Conservation (phyloP, 2,113 vertebrate species). For the Empidonax alnorum region DNA sequence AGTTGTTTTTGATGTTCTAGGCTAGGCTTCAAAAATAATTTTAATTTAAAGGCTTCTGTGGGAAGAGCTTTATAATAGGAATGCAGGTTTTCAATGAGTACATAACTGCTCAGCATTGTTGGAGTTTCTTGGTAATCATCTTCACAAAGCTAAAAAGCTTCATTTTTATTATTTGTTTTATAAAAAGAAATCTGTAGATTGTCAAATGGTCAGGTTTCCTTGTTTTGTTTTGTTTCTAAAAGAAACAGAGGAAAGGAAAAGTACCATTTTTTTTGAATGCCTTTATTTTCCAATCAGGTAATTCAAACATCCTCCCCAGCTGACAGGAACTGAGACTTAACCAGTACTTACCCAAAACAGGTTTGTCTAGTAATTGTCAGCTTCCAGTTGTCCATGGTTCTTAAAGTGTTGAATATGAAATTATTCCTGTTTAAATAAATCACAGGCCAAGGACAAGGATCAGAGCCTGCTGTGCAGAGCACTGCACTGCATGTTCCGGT, state of each 20-base stretch:
- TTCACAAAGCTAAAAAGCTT: background rate
- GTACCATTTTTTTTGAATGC: background rate
- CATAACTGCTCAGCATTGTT: background rate
- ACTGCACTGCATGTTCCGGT: background rate
- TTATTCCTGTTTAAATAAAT: background rate
- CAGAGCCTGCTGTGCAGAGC: background rate
- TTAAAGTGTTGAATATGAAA: background rate
- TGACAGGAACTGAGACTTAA: conserved; percentile 52
- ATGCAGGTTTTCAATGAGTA: conserved; percentile 38
- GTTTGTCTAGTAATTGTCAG: background rate
- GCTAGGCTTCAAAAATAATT: conserved; percentile 49
- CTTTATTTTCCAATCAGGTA: conserved; percentile 64
- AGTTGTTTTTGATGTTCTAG: conserved; percentile 59
- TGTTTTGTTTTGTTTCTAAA: conserved; percentile 47
- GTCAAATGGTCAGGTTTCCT: conserved; percentile 17
- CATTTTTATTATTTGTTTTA: conserved; percentile 39
- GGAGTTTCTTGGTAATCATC: conserved; percentile 2
- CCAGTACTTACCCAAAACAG: conserved; percentile 31
- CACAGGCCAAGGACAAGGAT: background rate
- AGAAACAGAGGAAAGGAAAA: conserved; percentile 43
- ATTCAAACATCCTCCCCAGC: conserved; percentile 67
- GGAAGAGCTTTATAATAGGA: conserved; percentile 40
- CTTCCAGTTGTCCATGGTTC: background rate
- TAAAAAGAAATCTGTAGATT: conserved; percentile 25
- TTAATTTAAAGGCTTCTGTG: conserved; percentile 51